A percentile compares a stretch with the other conserved stretches of the same genome.
These are phyloP conservation scores for Apogon talboti DNA, from an alignment of 2,797 vertebrate genomes.

Conservation along the genomic window DNA sequence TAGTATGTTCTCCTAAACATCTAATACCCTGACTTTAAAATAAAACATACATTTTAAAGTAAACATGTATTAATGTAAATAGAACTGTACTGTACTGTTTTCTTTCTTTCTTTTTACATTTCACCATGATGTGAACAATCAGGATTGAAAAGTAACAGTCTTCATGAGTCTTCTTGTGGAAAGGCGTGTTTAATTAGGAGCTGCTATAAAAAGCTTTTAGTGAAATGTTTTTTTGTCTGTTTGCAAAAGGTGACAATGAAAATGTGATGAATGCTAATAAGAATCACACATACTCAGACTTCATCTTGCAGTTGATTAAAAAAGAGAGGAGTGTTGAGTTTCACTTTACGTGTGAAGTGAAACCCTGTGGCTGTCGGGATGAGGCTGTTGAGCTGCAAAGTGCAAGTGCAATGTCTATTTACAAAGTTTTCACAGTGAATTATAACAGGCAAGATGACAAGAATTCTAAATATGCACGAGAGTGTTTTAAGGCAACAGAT, in stretches of 20 bases:
- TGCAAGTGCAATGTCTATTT: not conserved
- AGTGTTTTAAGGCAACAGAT: too few species aligned
- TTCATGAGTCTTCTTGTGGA: not conserved
- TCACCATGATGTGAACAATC: not conserved
- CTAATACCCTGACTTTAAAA: too few species aligned
- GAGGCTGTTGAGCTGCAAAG: not conserved
- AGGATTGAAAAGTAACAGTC: not conserved
- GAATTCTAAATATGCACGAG: too few species aligned
- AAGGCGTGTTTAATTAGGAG: not conserved
- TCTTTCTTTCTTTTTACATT: not conserved
- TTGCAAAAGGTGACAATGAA: slow-evolving; percentile 9
- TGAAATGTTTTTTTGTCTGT: slow-evolving; percentile 16
- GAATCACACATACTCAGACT: slow-evolving; percentile 13
- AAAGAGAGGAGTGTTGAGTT: not conserved
- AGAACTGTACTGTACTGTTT: not conserved
- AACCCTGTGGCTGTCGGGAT: not conserved
- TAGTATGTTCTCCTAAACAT: too few species aligned
- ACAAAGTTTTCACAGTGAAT: not conserved
- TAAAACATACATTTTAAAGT: too few species aligned
- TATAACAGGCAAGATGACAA: not conserved
- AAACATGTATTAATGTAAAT: too few species aligned
- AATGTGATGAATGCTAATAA: not conserved
- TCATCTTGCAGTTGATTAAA: slow-evolving; percentile 8
- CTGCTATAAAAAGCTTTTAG: slow-evolving; percentile 13
- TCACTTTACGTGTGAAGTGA: slow-evolving; percentile 4